These are phyloP conservation scores for Saxidomus purpurata DNA, from an alignment of 1,140 invertebrate species.

Conservation along the genomic window DNA sequence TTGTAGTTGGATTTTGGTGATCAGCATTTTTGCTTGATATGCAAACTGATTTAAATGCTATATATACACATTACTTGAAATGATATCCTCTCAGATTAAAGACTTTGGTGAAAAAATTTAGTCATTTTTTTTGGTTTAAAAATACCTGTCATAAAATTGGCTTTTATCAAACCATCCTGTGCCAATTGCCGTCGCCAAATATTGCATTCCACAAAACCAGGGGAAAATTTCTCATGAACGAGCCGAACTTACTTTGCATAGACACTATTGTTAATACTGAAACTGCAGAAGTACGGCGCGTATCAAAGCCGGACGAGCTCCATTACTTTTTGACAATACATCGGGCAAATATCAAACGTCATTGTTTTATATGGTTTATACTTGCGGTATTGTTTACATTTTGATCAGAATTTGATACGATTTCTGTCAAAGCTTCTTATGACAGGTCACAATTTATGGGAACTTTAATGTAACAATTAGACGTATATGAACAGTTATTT, in stretches of 20 bases:
- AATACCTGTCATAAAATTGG: no score
- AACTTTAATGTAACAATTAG: slow-evolving; percentile 51
- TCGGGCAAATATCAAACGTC: slow-evolving; percentile 41
- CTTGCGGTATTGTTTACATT: slow-evolving; percentile 41
- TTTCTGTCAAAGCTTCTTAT: slow-evolving; percentile 50
- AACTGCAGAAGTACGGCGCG: slow-evolving; percentile 41
- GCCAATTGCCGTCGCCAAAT: slow-evolving; percentile 31
- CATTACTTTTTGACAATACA: slow-evolving; percentile 54
- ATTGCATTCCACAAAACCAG: slow-evolving; percentile 45
- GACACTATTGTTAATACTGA: slow-evolving; percentile 48
- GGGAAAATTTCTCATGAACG: slow-evolving; percentile 54
- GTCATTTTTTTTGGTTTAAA: no score
- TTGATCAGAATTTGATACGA: slow-evolving; percentile 58
- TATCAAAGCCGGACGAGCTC: slow-evolving; percentile 40
- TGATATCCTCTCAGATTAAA: no score
- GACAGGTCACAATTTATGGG: slow-evolving; percentile 59
- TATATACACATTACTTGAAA: no score
- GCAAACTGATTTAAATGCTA: no score
- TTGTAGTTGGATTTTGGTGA: no score
- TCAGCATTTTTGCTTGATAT: no score
- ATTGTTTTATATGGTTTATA: slow-evolving; percentile 61
- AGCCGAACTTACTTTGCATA: slow-evolving; percentile 43
- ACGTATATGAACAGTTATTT: slow-evolving; percentile 11
- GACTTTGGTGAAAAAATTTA: no score
- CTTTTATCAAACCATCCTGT: neutral